Base-by-base conservation (phyloP, 2,888 invertebrate genomes). In the Choreutis nemorana region DNA sequence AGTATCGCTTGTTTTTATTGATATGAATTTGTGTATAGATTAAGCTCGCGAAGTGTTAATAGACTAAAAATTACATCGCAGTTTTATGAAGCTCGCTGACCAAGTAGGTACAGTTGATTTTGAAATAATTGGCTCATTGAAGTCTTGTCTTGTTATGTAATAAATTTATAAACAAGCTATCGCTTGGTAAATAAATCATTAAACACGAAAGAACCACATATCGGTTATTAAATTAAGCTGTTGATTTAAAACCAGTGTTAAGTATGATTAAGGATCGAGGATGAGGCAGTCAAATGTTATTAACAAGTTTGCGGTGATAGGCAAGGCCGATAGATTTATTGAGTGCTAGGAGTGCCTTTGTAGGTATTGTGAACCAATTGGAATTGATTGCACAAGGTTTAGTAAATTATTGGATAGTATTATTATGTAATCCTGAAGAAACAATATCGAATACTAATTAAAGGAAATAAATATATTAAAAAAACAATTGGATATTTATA, bases 291-390 rank as follows among this genome's bases (percentile, higher is more conserved):
- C 40, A 34, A 47, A 37, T 38, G 27, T 38, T 37, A 43, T 33
- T 49, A 44, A 51, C 46, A 45, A 39, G 33, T 39, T 42, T 37
- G 40, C 18, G 20, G 18, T 14, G 10, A 23, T 28, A 23, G 28
- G 14, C 16, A 16, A 23, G 26, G 24, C 9, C 13, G 24, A 34
- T 23, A 21, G 13, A 29, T 23, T 8, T n/a, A 28, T 30, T 26
- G 44, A 44, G 55, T 57, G 55, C 53, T 50, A 45, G 40, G 46
- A 62, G 71, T 70, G 67, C 67, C 70, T 67, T 67, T 41, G 45
- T n/a, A n/a, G n/a, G n/a, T 47, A 46, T 47, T 42, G 40, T 39
- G 44, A 51, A 44, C 44, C 43, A 52, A 54, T 51, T 45, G 41
- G 6, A 23, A 9, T 8, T 23, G 30, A 22, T 4, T 16, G 26